Base-by-base conservation (phyloP, 2,888 invertebrate genomes). In the Trimorus sp. region DNA sequence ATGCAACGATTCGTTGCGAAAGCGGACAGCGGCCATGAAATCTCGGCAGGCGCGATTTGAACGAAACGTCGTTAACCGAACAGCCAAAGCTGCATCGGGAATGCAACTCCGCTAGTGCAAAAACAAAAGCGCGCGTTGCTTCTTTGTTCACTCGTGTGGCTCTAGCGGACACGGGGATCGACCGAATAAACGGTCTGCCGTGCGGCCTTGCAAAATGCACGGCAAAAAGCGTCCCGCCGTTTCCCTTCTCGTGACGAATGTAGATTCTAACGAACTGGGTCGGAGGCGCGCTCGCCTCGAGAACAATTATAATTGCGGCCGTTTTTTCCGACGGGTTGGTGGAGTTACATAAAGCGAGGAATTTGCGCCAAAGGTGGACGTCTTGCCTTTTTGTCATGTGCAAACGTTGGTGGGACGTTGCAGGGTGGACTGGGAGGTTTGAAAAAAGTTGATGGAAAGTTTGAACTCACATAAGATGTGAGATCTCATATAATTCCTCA, bases 191-290 rank as follows among this genome's bases (percentile, higher is more conserved):
- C 84, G 78, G 86, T 84, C 86, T 85, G 76, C 85, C 84, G 82
- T 82, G 82, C 84, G 85, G 83, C 85, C 86, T 88, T 86, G 87
- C 85, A 79, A 84, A 81, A 83, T 85, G 70, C 84, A 66, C 82
- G 73, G 79, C 87, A 88, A 88, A 88, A 88, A 87, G 82, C 60
- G 75, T 84, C 83, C 75, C 73, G 79, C 69, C 68, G 60, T 82
- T 82, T 79, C 85, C 76, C 65, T 75, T 82, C 66, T 62, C 45
- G 42, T 70, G 58, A 49, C 51, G 70, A 77, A 56, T 69, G 42
- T 63, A 77, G 63, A 77, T 58, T 76, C 62, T 73, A 79, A 73
- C 73, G 62, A 68, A 68, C 36, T 68, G 66, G 78, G 59, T 71
- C 54, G 78, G 65, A 58, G 65, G 51, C 56, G 40, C 37, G 37